Evolutionary conservation across 2,888 invertebrate genomes (phyloP), one percentile per base, ranked within the genome.

Genomic region (Coelinius sp.): DNA sequence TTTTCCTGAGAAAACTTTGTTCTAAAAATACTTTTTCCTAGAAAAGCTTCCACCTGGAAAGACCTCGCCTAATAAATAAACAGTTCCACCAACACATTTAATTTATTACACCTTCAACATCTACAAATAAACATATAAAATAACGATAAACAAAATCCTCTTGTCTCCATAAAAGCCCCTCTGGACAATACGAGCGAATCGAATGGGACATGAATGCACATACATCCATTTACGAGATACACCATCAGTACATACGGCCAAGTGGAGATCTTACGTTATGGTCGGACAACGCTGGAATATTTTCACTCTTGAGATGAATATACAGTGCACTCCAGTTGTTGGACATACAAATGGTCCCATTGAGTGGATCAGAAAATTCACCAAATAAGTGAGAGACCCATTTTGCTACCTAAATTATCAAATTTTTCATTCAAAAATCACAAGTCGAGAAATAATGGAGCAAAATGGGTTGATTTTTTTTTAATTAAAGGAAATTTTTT

Each of bases 71-170:
- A 2, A 35, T 1, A 1, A 7, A 10, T 10, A 35, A 35, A 35
- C 5, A 35, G n/a, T 5, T 41, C 41, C 41, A 49, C 46, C 20
- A 2, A 17, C 46, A 20, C 46, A 20, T 59, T 10, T 35, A 31
- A 35, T 14, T 59, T 59, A 25, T 59, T 59, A 20, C 14, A n/a
- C 6, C 31, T 17, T 59, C 22, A 35, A 8, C 31, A 12, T 20
- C 12, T 5, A 27, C 25, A 12, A 20, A 59, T 59, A 31, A 59
- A 35, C 56, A n/a, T 25, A 35, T 35, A 35, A 35, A 56, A 59
- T 59, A 59, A 35, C 59, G 59, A 59, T 59, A 59, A 59, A 59
- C 59, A 59, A 59, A 59, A 59, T 59, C 59, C 31, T 59, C 59
- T 31, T 31, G 59, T 59, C 27, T 14, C 27, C 59, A 31, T 59